Conservation (phyloP, 1,140 invertebrate genomes). For the Formica exsecta region DNA sequence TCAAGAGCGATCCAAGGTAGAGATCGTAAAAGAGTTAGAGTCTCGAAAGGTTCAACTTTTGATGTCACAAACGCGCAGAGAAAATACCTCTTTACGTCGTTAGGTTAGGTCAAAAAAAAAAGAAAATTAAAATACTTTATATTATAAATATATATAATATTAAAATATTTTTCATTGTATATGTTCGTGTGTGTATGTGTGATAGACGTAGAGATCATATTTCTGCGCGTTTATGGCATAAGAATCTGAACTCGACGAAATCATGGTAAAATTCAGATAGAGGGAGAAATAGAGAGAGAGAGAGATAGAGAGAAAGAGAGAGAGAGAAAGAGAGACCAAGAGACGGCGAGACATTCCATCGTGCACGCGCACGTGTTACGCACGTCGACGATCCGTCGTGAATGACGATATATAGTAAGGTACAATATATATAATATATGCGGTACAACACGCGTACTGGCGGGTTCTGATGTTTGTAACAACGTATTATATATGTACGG, state of each 20-base stretch:
- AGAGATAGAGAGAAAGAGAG: slow-evolving; percentile 31
- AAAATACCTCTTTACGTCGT: background rate
- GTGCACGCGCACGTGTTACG: slow-evolving; percentile 68
- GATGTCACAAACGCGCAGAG: background rate
- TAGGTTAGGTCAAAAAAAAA: too few relatives aligned
- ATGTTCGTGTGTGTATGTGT: background rate
- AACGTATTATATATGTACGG: slow-evolving; percentile 83
- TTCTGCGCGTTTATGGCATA: background rate
- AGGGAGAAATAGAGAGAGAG: slow-evolving; percentile 30
- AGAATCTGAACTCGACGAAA: background rate
- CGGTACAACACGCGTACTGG: slow-evolving; percentile 75
- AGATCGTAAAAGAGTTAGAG: background rate
- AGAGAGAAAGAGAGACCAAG: slow-evolving; percentile 13
- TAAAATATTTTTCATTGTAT: slow-evolving; percentile 34
- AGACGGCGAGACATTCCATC: slow-evolving; percentile 63
- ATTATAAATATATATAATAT: background rate
- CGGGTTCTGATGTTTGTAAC: slow-evolving; percentile 78
- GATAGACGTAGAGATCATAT: background rate
- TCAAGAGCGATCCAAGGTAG: slow-evolving; percentile 3
- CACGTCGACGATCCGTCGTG: slow-evolving; percentile 76
- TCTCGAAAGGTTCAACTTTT: background rate
- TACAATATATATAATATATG: slow-evolving; percentile 60
- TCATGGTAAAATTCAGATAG: slow-evolving; percentile 30
- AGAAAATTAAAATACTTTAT: too few relatives aligned
- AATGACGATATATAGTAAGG: slow-evolving; percentile 58